Base-by-base conservation (phyloP, 2,113 vertebrate genomes). In the Vombatus ursinus region DNA sequence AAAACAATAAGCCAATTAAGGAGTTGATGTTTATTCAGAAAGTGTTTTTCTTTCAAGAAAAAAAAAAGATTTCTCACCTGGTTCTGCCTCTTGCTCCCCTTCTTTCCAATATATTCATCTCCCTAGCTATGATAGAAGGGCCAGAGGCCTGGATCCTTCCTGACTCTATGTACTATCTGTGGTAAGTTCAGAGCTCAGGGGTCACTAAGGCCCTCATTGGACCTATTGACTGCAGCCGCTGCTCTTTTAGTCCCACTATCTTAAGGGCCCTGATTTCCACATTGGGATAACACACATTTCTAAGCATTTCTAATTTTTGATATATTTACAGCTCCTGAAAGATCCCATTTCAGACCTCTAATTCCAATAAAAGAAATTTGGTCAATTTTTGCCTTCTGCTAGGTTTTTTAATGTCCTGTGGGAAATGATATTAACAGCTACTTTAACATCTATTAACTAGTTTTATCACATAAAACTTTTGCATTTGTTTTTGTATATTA, bases 341-440 rank as follows among this genome's bases (percentile, higher is more conserved):
- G 57, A 52, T 68, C 92, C 37, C 28, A 89, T 24, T 49, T 52
- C 90, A 92, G 90, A 91, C 0, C 3, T 94, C 37, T 6, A 51
- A 48, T 48, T 95, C 48, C 95, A 93, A 14, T 52, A 92, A 96
- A 96, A 96, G 54, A 92, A 5, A 50, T 96, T 95, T 31, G n/a
- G 6, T 95, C 12, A 93, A 94, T 96, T 94, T 96, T 93, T 95
- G 37, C 77, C 11, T 4, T 37, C 96, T 52, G 94, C 47, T 90
- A 6, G 54, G 57, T 68, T 89, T 92, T 96, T 91, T 91, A n/a
- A 22, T 26, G 1, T 31, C 28, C 31, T 93, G 28, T 54, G 14
- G 84, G 53, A 97, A 96, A 97, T 57, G 84, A 91, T 26, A 19
- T 93, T 94, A 96, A 95, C 52, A 22, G 3, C 57, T 68, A 14